Conservation (phyloP, 2,797 vertebrate species). For the Rhinoraja longicauda region DNA sequence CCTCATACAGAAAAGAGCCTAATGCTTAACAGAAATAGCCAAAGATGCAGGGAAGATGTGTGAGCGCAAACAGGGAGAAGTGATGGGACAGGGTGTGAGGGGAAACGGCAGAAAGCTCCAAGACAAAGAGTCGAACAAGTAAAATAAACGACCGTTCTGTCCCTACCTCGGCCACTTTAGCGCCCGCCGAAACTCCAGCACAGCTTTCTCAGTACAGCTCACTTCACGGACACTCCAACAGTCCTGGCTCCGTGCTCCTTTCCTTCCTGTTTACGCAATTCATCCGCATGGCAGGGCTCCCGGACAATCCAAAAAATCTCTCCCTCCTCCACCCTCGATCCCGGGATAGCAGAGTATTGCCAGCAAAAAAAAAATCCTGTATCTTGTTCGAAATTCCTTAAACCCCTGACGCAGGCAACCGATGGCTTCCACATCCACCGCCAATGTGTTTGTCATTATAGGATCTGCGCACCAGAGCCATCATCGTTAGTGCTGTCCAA, state of each 20-base stretch:
- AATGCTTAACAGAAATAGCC: neutral
- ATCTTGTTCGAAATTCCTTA: slow-evolving; percentile 55
- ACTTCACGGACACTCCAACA: slow-evolving; percentile 18
- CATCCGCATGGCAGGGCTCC: slow-evolving; percentile 38
- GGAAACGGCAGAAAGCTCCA: neutral
- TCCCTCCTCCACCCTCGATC: slow-evolving; percentile 23
- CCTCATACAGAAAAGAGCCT: neutral
- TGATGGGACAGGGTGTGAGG: neutral
- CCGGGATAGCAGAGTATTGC: slow-evolving; percentile 41
- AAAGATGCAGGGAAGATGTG: neutral
- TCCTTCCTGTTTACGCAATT: slow-evolving; percentile 39
- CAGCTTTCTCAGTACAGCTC: neutral
- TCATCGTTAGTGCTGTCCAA: neutral
- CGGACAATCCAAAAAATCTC: neutral
- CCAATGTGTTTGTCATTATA: slow-evolving; percentile 81
- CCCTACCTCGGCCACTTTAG: neutral
- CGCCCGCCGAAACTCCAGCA: too few relatives aligned
- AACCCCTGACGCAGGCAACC: slow-evolving; percentile 61
- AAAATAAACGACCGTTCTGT: neutral
- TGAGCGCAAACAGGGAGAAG: neutral
- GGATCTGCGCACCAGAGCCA: slow-evolving; percentile 37
- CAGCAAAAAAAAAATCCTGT: slow-evolving; percentile 40
- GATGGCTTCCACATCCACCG: slow-evolving; percentile 53
- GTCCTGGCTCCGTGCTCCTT: slow-evolving; percentile 29
- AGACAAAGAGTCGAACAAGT: neutral